Evolutionary conservation across 2,888 invertebrate species (phyloP), one percentile per base, ranked within the genome.

Genomic region (Drosophila hamatofila): DNA sequence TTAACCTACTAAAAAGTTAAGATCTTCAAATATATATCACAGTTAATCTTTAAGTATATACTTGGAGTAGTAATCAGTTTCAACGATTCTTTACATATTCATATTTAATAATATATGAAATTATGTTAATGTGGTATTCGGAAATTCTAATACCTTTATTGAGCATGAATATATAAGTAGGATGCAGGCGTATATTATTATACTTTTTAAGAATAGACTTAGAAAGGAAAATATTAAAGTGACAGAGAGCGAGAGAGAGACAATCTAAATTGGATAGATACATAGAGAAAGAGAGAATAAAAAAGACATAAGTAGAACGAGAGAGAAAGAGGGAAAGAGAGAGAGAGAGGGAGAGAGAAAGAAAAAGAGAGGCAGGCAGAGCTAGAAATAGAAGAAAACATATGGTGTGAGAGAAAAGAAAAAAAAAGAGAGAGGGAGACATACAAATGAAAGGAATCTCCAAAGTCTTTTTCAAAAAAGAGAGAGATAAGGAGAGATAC

Each of bases 1-100:
- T 69, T 76, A 57, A 69, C 72, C 70, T 37, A 68, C 23, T 68
- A 12, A 11, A 14, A 37, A 27, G 14, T 12, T 8, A 11, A 27
- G 51, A 35, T 37, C 12, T 7, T 12, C 21, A 30, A 30, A 37
- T 7, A 42, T 27, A 30, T 23, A 12, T 37, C 35, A 30, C 37
- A 18, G 30, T 2, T 35, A 48, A 48, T 48, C 39, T 25, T 18
- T 58, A 30, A 48, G 37, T 16, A 48, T 48, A 23, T 4, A 30
- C 23, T 33, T 0, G 5, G 21, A 16, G 21, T 16, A 2, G 30
- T 18, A 30, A 30, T 30, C 12, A 9, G 56, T 30, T 30, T 21
- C 6, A 30, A 14, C 0, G 0, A 21, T 42, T 42, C 42, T 42
- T 14, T 11, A 6, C 7, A 49, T 49, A 3, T 18, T 30, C 18